These are phyloP conservation scores for Xerus rutilus DNA, from an alignment of 2,797 vertebrate species.

Conservation along the genomic window DNA sequence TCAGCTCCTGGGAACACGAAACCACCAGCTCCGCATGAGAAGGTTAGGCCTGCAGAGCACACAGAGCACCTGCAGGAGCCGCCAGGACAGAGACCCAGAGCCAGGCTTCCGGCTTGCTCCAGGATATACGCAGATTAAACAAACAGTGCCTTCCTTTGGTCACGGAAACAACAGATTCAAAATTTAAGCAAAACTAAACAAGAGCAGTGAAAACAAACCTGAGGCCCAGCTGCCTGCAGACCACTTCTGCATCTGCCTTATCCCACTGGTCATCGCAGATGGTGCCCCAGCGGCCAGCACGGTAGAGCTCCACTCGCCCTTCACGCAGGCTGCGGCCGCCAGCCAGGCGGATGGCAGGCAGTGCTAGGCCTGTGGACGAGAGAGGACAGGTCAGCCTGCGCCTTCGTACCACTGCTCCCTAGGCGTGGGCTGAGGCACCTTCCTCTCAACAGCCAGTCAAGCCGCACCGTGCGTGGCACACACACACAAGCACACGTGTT, in stretches of 20 bases:
- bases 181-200: not conserved
- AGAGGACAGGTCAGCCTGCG: not conserved
- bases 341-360: constrained; percentile 91
- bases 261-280: constrained; percentile 99
- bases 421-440: not conserved
- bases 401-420: accelerated
- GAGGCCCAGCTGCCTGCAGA: constrained; percentile 97
- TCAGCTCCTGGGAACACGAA: not conserved
- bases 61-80: not conserved
- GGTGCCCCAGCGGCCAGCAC: constrained; percentile 96
- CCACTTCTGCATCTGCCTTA: constrained; percentile 95
- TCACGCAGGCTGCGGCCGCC: constrained; percentile 90
- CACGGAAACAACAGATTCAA: not conserved
- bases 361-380: constrained; percentile 72
- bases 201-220: constrained; percentile 88
- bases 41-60: not conserved
- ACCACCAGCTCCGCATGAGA: not conserved
- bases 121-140: not conserved
- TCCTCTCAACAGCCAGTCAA: not conserved
- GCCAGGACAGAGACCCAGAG: not conserved
- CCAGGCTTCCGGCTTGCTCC: not conserved
- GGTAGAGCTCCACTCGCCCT: constrained; percentile 96
- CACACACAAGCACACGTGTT: not conserved
- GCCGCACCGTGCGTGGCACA: not conserved
- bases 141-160: not conserved